A percentile compares a stretch with the other conserved stretches of the same genome.
Conservation (phyloP, 2,797 vertebrate species). For the Arremon brunneinucha region DNA sequence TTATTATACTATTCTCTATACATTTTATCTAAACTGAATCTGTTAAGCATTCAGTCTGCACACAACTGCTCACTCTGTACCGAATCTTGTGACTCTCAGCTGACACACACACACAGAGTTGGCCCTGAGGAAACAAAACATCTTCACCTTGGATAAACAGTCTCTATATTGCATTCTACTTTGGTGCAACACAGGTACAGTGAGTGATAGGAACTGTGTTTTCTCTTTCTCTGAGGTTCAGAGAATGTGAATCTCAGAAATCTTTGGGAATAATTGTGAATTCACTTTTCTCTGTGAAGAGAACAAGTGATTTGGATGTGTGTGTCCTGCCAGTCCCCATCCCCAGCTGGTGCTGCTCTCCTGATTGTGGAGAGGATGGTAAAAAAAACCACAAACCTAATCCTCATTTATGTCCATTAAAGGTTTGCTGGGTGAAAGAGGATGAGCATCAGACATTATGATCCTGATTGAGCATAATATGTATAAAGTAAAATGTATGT, state of each 20-base stretch:
- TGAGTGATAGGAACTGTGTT: background rate
- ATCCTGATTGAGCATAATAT: background rate
- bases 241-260: background rate
- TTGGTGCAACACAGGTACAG: background rate
- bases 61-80: background rate
- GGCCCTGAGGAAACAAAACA: background rate
- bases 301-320: background rate
- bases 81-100: background rate
- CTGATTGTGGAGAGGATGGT: background rate
- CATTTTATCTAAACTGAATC: background rate
- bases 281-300: background rate
- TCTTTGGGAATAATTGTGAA: background rate
- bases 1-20: background rate
- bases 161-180: background rate
- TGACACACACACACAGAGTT: background rate
- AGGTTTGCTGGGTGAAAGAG: background rate
- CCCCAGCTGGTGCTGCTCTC: background rate
- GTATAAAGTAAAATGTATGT: background rate
- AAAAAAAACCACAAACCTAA: background rate
- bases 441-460: background rate
- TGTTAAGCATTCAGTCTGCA: background rate
- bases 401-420: background rate
- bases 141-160: background rate
- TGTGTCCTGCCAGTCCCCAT: background rate
- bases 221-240: background rate